These are phyloP conservation scores for Neodiprion fabricii DNA, from an alignment of 1,140 invertebrate genomes.

Conservation along the genomic window DNA sequence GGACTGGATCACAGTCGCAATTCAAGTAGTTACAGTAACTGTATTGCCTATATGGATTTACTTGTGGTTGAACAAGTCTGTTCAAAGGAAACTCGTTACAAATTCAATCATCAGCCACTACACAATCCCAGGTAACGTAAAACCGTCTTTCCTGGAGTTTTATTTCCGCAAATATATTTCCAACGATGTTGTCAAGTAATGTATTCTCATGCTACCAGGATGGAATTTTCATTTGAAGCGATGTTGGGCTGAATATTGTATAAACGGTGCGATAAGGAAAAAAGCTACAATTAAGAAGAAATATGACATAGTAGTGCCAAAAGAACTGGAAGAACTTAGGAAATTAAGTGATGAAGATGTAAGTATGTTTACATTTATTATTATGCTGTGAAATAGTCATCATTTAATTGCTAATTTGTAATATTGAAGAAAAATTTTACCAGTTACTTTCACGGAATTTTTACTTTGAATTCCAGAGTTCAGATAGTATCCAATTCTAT, in stretches of 20 bases:
- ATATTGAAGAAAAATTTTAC: no score
- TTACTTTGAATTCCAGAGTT: constrained; percentile 34
- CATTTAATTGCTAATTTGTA: no score
- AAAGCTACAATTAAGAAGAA: constrained; percentile 18
- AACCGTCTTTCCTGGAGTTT: background rate
- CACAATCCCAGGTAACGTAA: background rate
- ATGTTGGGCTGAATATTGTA: constrained; percentile 44
- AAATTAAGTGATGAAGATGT: constrained; percentile 32
- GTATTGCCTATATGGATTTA: background rate
- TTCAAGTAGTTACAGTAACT: background rate
- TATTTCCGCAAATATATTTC: background rate
- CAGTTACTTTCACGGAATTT: background rate
- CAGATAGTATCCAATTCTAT: constrained; percentile 50
- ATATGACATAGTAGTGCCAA: background rate
- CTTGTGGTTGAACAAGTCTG: background rate
- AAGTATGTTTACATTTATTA: background rate
- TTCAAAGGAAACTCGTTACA: background rate
- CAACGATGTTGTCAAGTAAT: background rate
- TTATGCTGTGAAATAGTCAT: background rate
- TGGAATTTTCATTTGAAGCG: constrained; percentile 58
- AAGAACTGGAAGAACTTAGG: constrained; percentile 21
- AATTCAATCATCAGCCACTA: background rate
- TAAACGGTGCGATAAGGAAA: constrained; percentile 51
- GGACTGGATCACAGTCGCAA: background rate
- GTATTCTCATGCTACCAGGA: constrained; percentile 34